Percentiles rank a stretch among this genome's conserved stretches.
phyloP scores from a whole-genome alignment of 2,888 invertebrate species.

The Mesorhabditis spiculigera region DNA sequence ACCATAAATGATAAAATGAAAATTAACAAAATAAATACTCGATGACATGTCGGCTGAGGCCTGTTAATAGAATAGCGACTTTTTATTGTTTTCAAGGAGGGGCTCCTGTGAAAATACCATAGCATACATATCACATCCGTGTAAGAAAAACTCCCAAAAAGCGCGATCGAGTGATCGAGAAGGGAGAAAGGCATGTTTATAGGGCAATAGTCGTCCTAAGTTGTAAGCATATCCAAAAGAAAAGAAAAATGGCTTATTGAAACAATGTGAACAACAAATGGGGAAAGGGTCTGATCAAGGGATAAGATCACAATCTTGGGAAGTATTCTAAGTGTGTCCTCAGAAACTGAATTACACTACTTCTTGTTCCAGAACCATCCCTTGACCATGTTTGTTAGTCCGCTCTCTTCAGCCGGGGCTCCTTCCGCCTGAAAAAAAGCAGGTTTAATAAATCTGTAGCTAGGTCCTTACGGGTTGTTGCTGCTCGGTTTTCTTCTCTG shows the following conservation, averaged over 20 bases:
- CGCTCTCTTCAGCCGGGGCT: conserved; percentile 12
- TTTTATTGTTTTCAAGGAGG: no score
- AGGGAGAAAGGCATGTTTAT: no score
- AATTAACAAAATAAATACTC: no score
- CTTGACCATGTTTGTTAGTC: conserved; percentile 24
- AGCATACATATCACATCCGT: neutral
- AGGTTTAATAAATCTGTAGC: neutral
- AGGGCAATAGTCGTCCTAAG: neutral
- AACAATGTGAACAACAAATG: no score
- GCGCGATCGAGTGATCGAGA: neutral
- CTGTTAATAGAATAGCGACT: no score
- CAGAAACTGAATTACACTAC: neutral
- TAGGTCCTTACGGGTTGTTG: no score
- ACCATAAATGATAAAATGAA: no score
- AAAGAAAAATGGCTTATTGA: neutral
- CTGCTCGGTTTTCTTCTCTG: neutral
- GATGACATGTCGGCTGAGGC: no score
- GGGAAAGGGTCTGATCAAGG: no score
- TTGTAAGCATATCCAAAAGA: neutral
- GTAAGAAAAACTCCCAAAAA: neutral
- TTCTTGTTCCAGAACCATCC: conserved; percentile 36
- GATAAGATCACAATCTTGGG: no score
- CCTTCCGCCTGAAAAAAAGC: neutral
- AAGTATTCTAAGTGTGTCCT: no score
- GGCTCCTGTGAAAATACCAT: no score